A percentile compares a stretch with the other conserved stretches of the same genome.
These are phyloP conservation scores for Neomonachus schauinslandi DNA, from an alignment of 2,113 vertebrate genomes.

Conservation along the genomic window DNA sequence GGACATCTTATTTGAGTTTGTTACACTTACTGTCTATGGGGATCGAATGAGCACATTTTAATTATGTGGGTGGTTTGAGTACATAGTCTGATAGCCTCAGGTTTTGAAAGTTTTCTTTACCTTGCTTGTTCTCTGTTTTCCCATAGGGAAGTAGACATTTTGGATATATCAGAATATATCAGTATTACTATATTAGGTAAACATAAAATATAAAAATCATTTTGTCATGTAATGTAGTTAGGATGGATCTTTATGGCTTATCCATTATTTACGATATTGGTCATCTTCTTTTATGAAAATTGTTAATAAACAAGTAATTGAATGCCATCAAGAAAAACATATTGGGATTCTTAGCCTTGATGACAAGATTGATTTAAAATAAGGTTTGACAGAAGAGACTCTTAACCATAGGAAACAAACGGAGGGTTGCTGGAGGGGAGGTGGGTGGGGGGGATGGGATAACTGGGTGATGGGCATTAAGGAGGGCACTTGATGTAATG, in stretches of 20 bases:
- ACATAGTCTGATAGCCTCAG: neutral
- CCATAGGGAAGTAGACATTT: neutral
- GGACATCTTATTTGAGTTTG: neutral
- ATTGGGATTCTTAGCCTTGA: neutral
- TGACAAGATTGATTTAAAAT: conserved; percentile 21
- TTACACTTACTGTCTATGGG: neutral
- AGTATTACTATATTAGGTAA: neutral
- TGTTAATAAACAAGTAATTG: conserved; percentile 9
- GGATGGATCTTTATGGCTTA: neutral
- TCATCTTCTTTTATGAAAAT: neutral
- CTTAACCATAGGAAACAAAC: neutral
- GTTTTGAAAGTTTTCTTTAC: neutral
- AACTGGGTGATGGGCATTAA: neutral
- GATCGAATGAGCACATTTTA: neutral
- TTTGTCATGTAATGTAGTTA: neutral
- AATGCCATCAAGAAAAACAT: conserved; percentile 8
- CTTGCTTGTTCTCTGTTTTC: neutral
- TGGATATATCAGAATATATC: neutral
- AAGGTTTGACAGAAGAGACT: neutral
- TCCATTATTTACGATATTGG: neutral
- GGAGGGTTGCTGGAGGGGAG: neutral
- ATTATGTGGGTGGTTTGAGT: neutral
- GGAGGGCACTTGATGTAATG: neutral
- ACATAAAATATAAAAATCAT: neutral
- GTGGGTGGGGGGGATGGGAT: neutral